Base-by-base conservation (phyloP, 53 echinoderm and acorn worm species). In the Luidia sarsii region DNA sequence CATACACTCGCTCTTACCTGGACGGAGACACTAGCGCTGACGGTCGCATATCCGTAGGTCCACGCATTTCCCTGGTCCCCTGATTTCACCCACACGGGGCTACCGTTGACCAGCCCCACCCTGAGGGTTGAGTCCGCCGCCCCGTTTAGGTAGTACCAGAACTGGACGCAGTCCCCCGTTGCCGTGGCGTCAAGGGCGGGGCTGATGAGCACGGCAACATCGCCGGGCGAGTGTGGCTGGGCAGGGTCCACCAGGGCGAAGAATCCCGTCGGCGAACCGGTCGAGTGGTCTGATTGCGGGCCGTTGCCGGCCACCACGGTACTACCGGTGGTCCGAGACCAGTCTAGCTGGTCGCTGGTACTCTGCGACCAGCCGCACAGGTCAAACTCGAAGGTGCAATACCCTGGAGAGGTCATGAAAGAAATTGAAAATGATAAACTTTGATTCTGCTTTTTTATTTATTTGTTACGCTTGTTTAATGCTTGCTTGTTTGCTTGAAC, bases 321-420 rank as follows among this genome's bases (percentile, higher is more conserved):
- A 38, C 38, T 67, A 10, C 89, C 89, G 54, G 45, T 73, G 1
- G 55, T 69, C 31, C 82, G 64, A 5, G 64, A 50, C 92, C 95
- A 94, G 80, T 95, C 91, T 83, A 84, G 74, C 29, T 67, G 74
- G 64, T 90, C 86, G 49, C 65, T 54, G 34, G 10, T 31, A 4
- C 80, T 87, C 27, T 90, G 88, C 2, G 62, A 69, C 59, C 86
- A 94, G 31, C 82, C 83, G 67, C 94, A 94, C 37, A 88, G 4
- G 60, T 85, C 87, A 55, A 84, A 70, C 48, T 94, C 94, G 83
- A 92, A 92, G 2, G 89, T 80, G 64, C 93, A 92, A 33, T 79
- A 83, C 20, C 53, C 83, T 89, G 66, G 11, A 29, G 9, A 34
- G 36, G 4, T 50, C 9, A 70, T n/a, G n/a, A n/a, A n/a, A n/a